Evolutionary conservation across 1,140 invertebrate genomes (phyloP).

Genomic region (Heliconius hermathena): DNA sequence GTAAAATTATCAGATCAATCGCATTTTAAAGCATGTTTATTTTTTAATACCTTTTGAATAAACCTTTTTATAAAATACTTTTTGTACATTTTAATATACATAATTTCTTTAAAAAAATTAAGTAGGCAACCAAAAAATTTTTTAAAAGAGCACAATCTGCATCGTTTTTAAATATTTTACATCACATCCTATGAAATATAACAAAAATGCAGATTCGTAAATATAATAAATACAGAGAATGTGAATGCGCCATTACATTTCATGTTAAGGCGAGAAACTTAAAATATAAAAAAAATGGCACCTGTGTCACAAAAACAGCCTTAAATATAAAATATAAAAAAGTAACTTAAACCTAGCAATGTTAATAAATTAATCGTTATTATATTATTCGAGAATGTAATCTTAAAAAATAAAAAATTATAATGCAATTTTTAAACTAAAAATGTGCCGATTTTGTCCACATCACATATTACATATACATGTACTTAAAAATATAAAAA

Average conservation of each 20-base stretch:
- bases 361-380: conserved; percentile 12
- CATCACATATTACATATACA: too few relatives aligned
- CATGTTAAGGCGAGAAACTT: conserved; percentile 6
- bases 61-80: too few relatives aligned
- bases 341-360: conserved; percentile 8
- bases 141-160: background rate
- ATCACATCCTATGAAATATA: background rate
- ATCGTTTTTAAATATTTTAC: background rate
- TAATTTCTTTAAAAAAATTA: background rate
- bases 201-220: background rate
- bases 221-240: background rate
- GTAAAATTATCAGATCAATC: background rate
- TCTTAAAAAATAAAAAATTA: background rate
- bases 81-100: background rate
- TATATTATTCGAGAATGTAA: background rate
- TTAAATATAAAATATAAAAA: conserved; percentile 31
- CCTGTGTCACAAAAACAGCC: conserved; percentile 57
- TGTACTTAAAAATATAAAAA: too few relatives aligned
- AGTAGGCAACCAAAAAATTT: background rate
- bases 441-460: too few relatives aligned
- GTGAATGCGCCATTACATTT: conserved; percentile 1
- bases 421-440: background rate
- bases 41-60: too few relatives aligned
- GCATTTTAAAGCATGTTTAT: background rate
- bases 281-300: conserved; percentile 54